These are phyloP conservation scores for Bombycilla garrulus DNA, from an alignment of 2,113 vertebrate species.

Conservation along the genomic window DNA sequence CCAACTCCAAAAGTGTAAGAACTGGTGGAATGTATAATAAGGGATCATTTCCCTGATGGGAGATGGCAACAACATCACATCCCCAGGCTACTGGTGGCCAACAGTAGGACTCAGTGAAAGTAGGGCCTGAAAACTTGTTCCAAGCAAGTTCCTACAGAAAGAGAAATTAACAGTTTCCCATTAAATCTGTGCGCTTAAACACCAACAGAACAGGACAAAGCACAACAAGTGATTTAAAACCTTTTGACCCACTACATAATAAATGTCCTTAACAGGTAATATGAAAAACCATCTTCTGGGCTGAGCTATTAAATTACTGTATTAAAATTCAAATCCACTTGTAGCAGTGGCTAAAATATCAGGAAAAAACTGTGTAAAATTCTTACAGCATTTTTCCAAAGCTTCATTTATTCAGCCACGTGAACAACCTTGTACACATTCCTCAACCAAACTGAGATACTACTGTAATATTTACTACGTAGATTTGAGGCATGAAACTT, in stretches of 20 bases:
- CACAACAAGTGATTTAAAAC: not conserved
- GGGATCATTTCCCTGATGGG: slow-evolving; percentile 75
- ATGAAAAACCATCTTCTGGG: not conserved
- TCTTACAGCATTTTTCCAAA: not conserved
- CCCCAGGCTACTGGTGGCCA: slow-evolving; percentile 87
- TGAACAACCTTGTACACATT: not conserved
- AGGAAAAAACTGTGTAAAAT: not conserved
- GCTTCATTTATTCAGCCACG: not conserved
- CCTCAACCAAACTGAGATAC: not conserved
- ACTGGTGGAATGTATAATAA: slow-evolving; percentile 84
- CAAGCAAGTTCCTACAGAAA: slow-evolving; percentile 75
- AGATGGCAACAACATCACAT: slow-evolving; percentile 80
- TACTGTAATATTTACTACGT: not conserved
- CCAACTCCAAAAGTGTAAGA: slow-evolving; percentile 78
- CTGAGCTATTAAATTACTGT: not conserved
- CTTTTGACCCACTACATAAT: not conserved
- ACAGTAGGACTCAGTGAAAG: slow-evolving; percentile 76
- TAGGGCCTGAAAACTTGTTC: slow-evolving; percentile 64
- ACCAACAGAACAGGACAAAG: not conserved
- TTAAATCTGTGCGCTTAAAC: not conserved
- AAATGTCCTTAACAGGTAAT: not conserved
- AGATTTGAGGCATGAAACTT: not conserved
- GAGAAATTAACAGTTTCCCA: not conserved
- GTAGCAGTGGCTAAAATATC: not conserved
- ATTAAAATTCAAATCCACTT: not conserved